These are phyloP conservation scores for Chunga burmeisteri DNA, from an alignment of 2,113 vertebrate species.

Conservation along the genomic window DNA sequence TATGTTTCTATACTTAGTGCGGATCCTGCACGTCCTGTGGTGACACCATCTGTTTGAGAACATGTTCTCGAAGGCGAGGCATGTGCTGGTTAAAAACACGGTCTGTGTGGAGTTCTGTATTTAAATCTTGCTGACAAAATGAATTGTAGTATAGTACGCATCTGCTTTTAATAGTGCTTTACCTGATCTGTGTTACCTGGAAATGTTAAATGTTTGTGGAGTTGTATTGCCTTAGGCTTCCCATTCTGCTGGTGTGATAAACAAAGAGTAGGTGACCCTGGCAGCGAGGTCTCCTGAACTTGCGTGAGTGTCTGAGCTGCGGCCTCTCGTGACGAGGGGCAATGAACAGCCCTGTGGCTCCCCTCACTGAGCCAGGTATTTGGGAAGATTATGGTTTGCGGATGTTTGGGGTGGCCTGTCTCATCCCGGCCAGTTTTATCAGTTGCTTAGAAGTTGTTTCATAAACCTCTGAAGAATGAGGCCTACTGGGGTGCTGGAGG, in stretches of 20 bases:
- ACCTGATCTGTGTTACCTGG: not conserved
- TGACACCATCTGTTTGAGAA: not conserved
- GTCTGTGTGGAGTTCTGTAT: not conserved
- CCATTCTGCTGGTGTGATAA: not conserved
- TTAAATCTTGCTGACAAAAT: not conserved
- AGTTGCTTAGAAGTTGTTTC: not conserved
- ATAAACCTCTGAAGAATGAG: not conserved
- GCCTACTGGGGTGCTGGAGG: not conserved
- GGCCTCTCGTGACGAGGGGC: rapidly evolving
- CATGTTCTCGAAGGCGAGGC: not conserved
- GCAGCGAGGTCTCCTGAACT: not conserved
- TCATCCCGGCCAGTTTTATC: not conserved
- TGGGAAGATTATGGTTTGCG: not conserved
- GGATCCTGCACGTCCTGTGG: not conserved
- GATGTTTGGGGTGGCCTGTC: not conserved
- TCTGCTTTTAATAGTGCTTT: not conserved
- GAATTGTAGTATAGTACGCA: not conserved
- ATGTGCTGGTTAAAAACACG: not conserved
- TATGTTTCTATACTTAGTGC: not conserved
- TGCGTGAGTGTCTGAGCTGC: not conserved
- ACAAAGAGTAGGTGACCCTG: not conserved
- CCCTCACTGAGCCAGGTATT: not conserved
- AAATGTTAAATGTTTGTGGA: not conserved
- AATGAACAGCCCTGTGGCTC: not conserved
- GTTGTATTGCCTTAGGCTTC: not conserved